phyloP scores from a whole-genome alignment of 2,888 invertebrate species.

The Xanthostigma xanthostigma region DNA sequence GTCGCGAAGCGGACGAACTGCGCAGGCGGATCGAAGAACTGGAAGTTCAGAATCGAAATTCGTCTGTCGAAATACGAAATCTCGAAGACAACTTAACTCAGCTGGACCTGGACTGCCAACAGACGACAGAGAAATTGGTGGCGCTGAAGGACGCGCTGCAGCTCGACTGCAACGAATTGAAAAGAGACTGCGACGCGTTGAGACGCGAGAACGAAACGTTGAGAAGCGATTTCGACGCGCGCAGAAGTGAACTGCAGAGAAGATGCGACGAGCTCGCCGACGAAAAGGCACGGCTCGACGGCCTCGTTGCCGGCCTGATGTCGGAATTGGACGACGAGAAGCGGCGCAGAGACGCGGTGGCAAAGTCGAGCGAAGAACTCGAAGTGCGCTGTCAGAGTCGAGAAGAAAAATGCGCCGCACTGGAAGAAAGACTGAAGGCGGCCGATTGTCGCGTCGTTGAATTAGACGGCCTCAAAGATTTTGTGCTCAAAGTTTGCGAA shows the following conservation, averaged over 20 bases:
- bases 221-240: conserved; percentile 21
- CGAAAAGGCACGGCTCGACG: not conserved
- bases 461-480: too few species aligned
- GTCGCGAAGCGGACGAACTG: too few species aligned
- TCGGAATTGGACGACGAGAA: too few species aligned
- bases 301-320: too few species aligned
- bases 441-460: too few species aligned
- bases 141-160: conserved; percentile 24
- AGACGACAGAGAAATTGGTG: conserved; percentile 24
- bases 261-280: not conserved
- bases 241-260: conserved; percentile 14
- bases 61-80: conserved; percentile 22
- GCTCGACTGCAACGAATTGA: conserved; percentile 23
- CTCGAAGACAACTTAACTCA: conserved; percentile 22
- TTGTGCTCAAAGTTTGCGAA: too few species aligned
- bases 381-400: too few species aligned
- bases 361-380: too few species aligned
- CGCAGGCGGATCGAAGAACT: conserved; percentile 9
- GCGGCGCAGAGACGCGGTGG: too few species aligned
- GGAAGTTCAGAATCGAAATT: conserved; percentile 23
- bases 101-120: conserved; percentile 26
- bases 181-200: conserved; percentile 33
- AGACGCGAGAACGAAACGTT: conserved; percentile 42
- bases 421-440: too few species aligned
- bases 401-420: too few species aligned